Base-by-base conservation (phyloP, 1,140 invertebrate genomes). In the Calephelis nemesis region DNA sequence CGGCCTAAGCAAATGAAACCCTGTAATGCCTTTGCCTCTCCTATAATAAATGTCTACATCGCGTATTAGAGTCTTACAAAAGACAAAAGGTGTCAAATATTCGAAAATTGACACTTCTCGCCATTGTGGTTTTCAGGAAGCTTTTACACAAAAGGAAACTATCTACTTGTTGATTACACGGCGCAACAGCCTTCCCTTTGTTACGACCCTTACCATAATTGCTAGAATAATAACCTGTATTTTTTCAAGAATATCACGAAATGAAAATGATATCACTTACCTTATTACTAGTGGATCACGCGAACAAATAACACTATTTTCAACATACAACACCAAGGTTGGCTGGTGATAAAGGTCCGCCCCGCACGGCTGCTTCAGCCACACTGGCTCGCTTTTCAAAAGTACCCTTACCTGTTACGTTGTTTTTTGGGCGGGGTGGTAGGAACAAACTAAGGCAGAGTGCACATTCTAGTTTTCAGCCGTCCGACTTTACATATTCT, bases 351-450 rank as follows among this genome's bases (percentile, higher is more conserved):
- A 50, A 73, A 70, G 76, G 79, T 74, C 74, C 65, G 50, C 49
- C 52, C 69, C 68, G 50, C 52, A 65, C 54, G 73, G 74, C 73
- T 50, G 71, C 62, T 62, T 62, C 64, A 69, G 68, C 74, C 63
- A 68, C 63, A 84, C 82, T 83, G 82, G 68, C 70, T 63, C 68
- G 52, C 49, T 4, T 67, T 69, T 39, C 11, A 48, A 63, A 47
- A 13, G 69, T 74, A 81, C 75, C 77, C 78, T 76, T 83, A 84
- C 82, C 82, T 84, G 82, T 83, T 84, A 83, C 78, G 76, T 71
- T 70, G 69, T 40, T 42, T 47, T 30, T 11, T 49, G 65, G 65
- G 65, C 52, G 42, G 65, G 54, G 65, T 40, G 12, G 52, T 42
- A 47, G 60, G 15, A 13, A 15, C 15, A 19, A 54, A 54, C 8